Evolutionary conservation across 2,797 vertebrate species (phyloP).

Genomic region (Oryzias dopingdopingensis): DNA sequence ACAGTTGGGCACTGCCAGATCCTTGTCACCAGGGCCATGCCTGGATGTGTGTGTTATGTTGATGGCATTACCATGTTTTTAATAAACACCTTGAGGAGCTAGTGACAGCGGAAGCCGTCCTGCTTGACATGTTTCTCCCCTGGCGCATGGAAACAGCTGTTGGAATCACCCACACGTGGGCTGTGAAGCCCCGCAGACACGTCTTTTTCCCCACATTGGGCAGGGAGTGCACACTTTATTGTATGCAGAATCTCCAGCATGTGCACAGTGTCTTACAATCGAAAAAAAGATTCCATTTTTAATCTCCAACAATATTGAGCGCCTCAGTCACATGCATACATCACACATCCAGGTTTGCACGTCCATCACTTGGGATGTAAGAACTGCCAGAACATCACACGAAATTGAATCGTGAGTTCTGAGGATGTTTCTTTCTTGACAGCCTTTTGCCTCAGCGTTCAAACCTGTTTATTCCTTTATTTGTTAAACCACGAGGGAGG

Average conservation of each 20-base stretch:
- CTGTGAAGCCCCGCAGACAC: constrained; percentile 59
- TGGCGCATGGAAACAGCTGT: constrained; percentile 71
- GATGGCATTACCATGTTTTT: constrained; percentile 68
- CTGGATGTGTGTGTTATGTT: constrained; percentile 49
- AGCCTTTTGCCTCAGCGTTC: not conserved
- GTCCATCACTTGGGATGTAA: constrained; percentile 21
- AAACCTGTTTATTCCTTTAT: constrained; percentile 28
- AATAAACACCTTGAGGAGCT: constrained; percentile 77
- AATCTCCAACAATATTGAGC: constrained; percentile 24
- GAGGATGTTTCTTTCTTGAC: too few species aligned
- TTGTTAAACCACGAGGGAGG: constrained; percentile 44
- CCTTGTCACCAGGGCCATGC: constrained; percentile 58
- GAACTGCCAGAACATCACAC: constrained; percentile 2
- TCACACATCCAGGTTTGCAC: constrained; percentile 2
- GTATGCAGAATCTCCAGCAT: constrained; percentile 62
- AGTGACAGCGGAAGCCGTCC: constrained; percentile 73
- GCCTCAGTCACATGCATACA: too few species aligned
- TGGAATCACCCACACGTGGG: constrained; percentile 67
- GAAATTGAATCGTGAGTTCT: not conserved
- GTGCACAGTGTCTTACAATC: constrained; percentile 66
- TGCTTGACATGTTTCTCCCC: constrained; percentile 66
- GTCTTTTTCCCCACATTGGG: constrained; percentile 57
- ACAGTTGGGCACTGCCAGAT: constrained; percentile 59
- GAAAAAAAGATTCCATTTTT: constrained; percentile 47
- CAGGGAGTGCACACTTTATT: constrained; percentile 73